phyloP scores from a whole-genome alignment of 2,888 invertebrate genomes.

The Tigriopus californicus region DNA sequence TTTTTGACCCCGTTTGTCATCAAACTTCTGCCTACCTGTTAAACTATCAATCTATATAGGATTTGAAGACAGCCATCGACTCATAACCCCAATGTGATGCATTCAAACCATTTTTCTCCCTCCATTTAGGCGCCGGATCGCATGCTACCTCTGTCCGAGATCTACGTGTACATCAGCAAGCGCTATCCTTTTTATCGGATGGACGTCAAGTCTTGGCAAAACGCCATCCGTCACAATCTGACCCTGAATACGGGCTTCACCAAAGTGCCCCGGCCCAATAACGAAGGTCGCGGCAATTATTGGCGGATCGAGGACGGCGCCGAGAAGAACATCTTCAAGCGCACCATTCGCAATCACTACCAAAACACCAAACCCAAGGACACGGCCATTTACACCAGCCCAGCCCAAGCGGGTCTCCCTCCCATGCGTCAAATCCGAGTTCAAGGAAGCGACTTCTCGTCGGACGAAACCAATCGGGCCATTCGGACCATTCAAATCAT shows the following conservation, averaged over 20 bases:
- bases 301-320: not conserved
- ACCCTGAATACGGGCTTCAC: not conserved
- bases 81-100: too few relatives aligned
- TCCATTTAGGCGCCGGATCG: not conserved
- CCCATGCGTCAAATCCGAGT: too few relatives aligned
- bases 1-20: too few relatives aligned
- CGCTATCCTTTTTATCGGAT: not conserved
- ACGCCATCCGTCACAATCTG: constrained; percentile 4
- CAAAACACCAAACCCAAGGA: not conserved
- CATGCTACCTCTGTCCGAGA: not conserved
- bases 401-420: too few relatives aligned
- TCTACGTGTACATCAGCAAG: not conserved
- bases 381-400: too few relatives aligned
- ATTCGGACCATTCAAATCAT: too few relatives aligned
- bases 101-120: too few relatives aligned
- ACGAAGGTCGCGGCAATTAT: not conserved
- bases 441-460: too few relatives aligned
- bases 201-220: not conserved
- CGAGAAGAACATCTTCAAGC: not conserved
- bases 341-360: not conserved
- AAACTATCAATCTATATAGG: too few relatives aligned
- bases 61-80: too few relatives aligned
- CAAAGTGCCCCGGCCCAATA: not conserved
- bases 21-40: too few relatives aligned
- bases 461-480: too few relatives aligned